These are phyloP conservation scores for Hephaestus fuliginosus DNA, from an alignment of 2,797 vertebrate genomes.

Conservation along the genomic window DNA sequence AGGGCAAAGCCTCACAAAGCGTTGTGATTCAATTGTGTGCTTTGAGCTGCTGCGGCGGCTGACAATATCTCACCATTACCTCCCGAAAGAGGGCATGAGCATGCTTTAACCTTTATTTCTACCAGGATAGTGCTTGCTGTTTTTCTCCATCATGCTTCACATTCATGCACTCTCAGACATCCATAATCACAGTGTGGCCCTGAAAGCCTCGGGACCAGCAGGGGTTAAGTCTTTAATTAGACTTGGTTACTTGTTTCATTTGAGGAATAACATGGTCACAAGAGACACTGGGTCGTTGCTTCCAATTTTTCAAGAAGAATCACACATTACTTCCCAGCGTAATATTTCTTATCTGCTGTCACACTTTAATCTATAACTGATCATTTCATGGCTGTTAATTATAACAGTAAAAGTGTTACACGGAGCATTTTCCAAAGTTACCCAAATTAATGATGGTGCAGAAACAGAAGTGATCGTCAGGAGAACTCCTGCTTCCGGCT, in stretches of 20 bases:
- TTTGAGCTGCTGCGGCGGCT: slow-evolving; percentile 7
- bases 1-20: slow-evolving; percentile 19
- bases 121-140: neutral
- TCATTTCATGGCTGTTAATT: slow-evolving; percentile 4
- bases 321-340: neutral
- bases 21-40: slow-evolving; percentile 12
- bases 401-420: neutral
- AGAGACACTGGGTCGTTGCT: neutral
- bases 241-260: slow-evolving; percentile 14
- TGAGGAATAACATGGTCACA: neutral
- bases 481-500: neutral
- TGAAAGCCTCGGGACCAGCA: neutral
- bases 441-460: neutral
- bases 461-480: neutral
- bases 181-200: neutral
- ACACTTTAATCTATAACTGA: neutral
- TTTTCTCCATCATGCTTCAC: neutral
- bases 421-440: neutral
- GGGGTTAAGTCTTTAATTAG: slow-evolving; percentile 26
- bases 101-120: slow-evolving; percentile 14
- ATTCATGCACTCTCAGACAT: neutral
- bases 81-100: neutral
- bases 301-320: neutral
- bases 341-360: slow-evolving; percentile 6
- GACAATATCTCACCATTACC: neutral